Conservation (phyloP, 2,113 vertebrate species). For the Periophthalmus modestus region DNA sequence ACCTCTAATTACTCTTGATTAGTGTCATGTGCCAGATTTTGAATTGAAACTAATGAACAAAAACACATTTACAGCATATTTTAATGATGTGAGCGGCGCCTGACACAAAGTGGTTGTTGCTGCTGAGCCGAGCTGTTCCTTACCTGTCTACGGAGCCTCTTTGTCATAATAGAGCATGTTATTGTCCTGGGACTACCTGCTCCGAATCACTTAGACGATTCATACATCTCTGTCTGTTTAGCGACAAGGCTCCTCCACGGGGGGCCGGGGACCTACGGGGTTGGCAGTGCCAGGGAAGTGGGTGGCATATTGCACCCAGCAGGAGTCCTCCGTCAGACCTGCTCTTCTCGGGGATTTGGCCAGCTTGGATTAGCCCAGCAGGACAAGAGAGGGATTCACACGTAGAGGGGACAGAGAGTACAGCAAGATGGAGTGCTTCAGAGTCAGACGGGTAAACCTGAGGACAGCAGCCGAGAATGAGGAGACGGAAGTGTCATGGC, state of each 20-base stretch:
- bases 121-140: slow-evolving; percentile 1
- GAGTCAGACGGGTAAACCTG: slow-evolving; percentile 31
- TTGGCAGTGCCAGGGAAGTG: slow-evolving; percentile 53
- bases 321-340: slow-evolving; percentile 52
- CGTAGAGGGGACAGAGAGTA: slow-evolving; percentile 25
- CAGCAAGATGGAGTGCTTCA: slow-evolving; percentile 43
- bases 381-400: slow-evolving; percentile 43
- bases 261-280: slow-evolving; percentile 40
- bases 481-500: background rate
- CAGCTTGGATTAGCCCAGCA: slow-evolving; percentile 65
- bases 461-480: slow-evolving; percentile 32
- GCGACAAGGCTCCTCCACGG: slow-evolving; percentile 45
- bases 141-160: slow-evolving; percentile 14
- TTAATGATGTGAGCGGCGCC: background rate
- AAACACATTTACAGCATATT: background rate
- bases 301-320: slow-evolving; percentile 78
- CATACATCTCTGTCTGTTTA: slow-evolving; percentile 70
- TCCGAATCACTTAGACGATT: slow-evolving; percentile 53
- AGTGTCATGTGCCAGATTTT: background rate
- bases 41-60: background rate
- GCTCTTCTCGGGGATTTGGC: slow-evolving; percentile 59
- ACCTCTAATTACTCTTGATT: background rate
- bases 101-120: background rate
- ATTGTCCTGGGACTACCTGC: slow-evolving; percentile 51
- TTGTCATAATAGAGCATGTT: slow-evolving; percentile 47